Percentiles rank a stretch among this genome's conserved stretches.
Conservation (phyloP, 2,888 invertebrate genomes). For the Philopedon plagiatum region DNA sequence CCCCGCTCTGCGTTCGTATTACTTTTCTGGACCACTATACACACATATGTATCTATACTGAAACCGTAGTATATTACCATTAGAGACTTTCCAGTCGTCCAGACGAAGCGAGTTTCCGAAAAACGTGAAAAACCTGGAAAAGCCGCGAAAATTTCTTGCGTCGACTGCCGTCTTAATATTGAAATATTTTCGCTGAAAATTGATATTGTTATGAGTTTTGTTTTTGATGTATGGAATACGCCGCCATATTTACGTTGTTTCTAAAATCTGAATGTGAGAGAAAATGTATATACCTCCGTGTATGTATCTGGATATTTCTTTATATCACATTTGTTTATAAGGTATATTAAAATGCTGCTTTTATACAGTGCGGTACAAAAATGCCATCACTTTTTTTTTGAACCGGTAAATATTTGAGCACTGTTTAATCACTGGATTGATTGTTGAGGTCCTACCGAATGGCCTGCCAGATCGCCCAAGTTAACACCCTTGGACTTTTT, state of each 20-base stretch:
- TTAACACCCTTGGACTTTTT: no score
- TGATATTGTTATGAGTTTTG: constrained; percentile 61
- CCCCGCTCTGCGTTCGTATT: neutral
- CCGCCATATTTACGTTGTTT: constrained; percentile 19
- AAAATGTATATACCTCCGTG: no score
- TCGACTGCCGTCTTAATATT: constrained; percentile 59
- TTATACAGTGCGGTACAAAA: no score
- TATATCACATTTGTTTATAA: no score
- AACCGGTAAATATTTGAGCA: no score
- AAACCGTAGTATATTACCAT: constrained; percentile 67
- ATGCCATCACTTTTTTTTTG: no score
- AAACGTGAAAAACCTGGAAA: constrained; percentile 45
- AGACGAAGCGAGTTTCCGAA: constrained; percentile 53
- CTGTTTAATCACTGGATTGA: no score
- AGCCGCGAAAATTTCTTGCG: constrained; percentile 35
- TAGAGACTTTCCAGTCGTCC: constrained; percentile 62
- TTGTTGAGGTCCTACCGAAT: no score
- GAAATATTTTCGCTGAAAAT: constrained; percentile 62
- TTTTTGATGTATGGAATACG: constrained; percentile 49
- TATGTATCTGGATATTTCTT: no score
- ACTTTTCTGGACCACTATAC: constrained; percentile 58
- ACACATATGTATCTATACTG: constrained; percentile 65
- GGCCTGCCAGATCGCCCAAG: no score
- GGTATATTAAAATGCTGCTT: no score
- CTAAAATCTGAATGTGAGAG: constrained; percentile 3